Base-by-base conservation (phyloP, 37 sponge, comb jelly and placozoan species). In the Beroe forskalii region DNA sequence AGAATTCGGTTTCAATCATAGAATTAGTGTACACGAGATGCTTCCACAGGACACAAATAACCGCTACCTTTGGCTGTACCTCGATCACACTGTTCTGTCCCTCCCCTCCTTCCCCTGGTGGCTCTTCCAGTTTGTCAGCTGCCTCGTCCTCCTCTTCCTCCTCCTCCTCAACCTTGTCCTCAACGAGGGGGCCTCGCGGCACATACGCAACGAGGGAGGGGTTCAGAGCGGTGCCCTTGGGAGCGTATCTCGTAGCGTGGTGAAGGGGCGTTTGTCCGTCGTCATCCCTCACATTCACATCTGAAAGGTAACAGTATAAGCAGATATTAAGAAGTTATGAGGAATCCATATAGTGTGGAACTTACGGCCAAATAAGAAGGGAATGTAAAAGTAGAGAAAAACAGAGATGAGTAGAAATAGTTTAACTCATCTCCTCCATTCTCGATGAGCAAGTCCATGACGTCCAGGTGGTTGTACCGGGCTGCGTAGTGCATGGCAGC, bases 211-310 rank as follows among this genome's bases (percentile, higher is more conserved):
- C 30, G 12, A 33, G 44, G 22, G 55, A 12, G 2, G 86, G 86
- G 55, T 80, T 80, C 44, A 80, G 86, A 33, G 86, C 86, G 14
- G 86, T 80, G 9, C 86, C 86, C 55, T 80, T 80, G 9, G 86
- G 86, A 4, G 86, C 86, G 55, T 80, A 80, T 80, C 86, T 41
- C 1, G 86, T 80, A 6, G 86, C 86, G 55, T 80, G 86, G 22
- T 80, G 86, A 9, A 80, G 40, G 23, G 86, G 86, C 1, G 86
- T 80, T 23, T 80, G 86, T 43, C 86, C 86, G 4, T 80, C 86
- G 24, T 25, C 55, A 38, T 80, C 86, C 30, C 30, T 41, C 30
- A 80, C 86, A 80, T 80, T 44, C 23, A 80, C 55, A 25, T 80
- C 86, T 44, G 72, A 3, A 9, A 23, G 66, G 66, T 19, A 9